Conservation (phyloP, 2,888 invertebrate genomes). For the Ectemnius lituratus region DNA sequence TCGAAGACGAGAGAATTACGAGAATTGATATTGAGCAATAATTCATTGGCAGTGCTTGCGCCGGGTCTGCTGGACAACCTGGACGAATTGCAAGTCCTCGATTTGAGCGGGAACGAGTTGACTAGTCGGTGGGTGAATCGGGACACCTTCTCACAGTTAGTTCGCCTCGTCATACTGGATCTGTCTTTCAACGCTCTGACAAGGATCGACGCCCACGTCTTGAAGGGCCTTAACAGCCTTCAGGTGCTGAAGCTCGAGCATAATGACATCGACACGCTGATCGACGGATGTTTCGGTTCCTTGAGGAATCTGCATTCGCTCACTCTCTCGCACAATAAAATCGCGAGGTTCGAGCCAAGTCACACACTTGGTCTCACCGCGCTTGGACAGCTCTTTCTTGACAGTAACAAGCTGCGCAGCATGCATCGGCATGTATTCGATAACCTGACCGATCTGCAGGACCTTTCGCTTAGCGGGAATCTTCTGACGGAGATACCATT, state of each 20-base stretch:
- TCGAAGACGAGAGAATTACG: conserved; percentile 85
- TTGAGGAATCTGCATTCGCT: conserved; percentile 88
- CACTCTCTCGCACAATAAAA: conserved; percentile 85
- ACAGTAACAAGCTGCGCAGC: conserved; percentile 85
- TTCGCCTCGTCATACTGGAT: conserved; percentile 86
- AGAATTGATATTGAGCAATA: conserved; percentile 87
- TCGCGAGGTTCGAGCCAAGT: conserved; percentile 84
- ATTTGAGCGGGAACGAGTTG: conserved; percentile 86
- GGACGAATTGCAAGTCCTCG: conserved; percentile 86
- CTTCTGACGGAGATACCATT: conserved; percentile 84
- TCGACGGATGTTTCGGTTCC: conserved; percentile 86
- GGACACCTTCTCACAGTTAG: conserved; percentile 87
- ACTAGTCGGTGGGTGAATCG: conserved; percentile 88
- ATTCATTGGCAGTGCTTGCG: conserved; percentile 86
- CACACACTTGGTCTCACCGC: conserved; percentile 87
- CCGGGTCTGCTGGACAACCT: conserved; percentile 87
- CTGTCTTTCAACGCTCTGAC: conserved; percentile 86
- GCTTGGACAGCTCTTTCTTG: conserved; percentile 86
- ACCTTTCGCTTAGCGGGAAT: conserved; percentile 88
- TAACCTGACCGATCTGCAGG: conserved; percentile 88
- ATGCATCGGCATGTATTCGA: conserved; percentile 86
- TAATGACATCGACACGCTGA: conserved; percentile 85
- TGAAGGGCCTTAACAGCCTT: conserved; percentile 86
- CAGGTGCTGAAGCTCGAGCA: conserved; percentile 87
- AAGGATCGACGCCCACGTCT: conserved; percentile 85